Evolutionary conservation across 2,888 invertebrate species (phyloP), one percentile per base, ranked within the genome.

Genomic region (Calephelis perditalis): DNA sequence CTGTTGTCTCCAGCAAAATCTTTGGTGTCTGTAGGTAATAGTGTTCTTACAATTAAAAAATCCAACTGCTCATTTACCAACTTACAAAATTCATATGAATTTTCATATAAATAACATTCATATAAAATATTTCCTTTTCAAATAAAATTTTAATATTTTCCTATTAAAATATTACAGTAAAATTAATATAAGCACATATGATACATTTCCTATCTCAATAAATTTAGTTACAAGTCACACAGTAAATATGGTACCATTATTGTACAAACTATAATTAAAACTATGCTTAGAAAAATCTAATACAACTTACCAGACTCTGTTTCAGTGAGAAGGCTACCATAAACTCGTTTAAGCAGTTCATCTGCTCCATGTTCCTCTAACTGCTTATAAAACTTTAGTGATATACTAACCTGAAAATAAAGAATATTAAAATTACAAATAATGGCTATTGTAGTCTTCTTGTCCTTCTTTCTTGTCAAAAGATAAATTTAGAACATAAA

Each of bases 321-420:
- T 63, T 95, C 92, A 65, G 94, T 94, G 65, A 98, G 92, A 71
- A 96, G 92, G 64, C 93, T 88, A 63, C 97, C 98, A 90, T 99
- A 99, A 81, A 96, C 97, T 82, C 97, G 93, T 91, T 96, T 97
- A 70, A 99, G 92, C 70, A 99, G 92, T 88, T 98, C 97, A 91
- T 99, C 99, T 61, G 99, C 99, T 67, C 99, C 99, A 92, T 99
- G 97, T 84, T 98, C 96, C 91, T 98, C 97, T 78, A 99, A 93
- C 91, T 99, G 98, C 91, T 98, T 96, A 87, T 98, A 99, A 93
- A 99, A 99, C 91, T 99, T 99, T 77, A 99, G 92, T 75, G 97
- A 96, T 92, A 99, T 99, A 93, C 99, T 99, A 87, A 97, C 96
- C 98, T 98, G 84, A 10, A 49, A 49, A 49, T 15, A 9, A 4